A percentile compares a stretch with the other conserved stretches of the same genome.
Conservation (phyloP, 1,140 invertebrate species). For the Vollenhovia emeryi region DNA sequence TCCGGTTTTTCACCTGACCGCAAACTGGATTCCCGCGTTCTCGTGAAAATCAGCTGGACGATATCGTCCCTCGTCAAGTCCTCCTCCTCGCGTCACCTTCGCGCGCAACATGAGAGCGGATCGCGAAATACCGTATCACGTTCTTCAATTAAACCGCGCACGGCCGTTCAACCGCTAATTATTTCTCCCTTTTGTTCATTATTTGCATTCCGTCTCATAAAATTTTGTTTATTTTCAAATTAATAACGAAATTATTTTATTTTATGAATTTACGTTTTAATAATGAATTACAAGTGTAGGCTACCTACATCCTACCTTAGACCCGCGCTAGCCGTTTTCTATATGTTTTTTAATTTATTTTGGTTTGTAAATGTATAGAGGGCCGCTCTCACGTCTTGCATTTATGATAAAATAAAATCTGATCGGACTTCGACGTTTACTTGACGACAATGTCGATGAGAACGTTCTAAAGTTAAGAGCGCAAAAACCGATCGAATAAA, state of each 20-base stretch:
- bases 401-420: not conserved
- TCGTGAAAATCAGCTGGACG: constrained; percentile 11
- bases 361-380: not conserved
- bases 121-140: not conserved
- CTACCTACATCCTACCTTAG: too few species aligned
- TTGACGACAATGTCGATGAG: not conserved
- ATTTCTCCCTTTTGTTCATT: not conserved
- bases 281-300: too few species aligned
- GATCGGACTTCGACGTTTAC: not conserved
- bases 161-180: not conserved
- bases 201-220: not conserved
- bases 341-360: too few species aligned
- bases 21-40: not conserved
- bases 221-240: not conserved
- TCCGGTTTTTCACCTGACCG: constrained; percentile 47
- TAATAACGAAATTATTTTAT: not conserved
- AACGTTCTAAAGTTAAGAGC: not conserved
- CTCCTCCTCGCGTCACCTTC: not conserved
- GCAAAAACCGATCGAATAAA: not conserved
- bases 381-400: not conserved
- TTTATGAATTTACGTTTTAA: too few species aligned
- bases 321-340: too few species aligned
- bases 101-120: not conserved
- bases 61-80: not conserved
- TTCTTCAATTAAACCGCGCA: constrained; percentile 24